Base-by-base conservation (phyloP, 2,888 invertebrate genomes). In the Nomada hirtipes region DNA sequence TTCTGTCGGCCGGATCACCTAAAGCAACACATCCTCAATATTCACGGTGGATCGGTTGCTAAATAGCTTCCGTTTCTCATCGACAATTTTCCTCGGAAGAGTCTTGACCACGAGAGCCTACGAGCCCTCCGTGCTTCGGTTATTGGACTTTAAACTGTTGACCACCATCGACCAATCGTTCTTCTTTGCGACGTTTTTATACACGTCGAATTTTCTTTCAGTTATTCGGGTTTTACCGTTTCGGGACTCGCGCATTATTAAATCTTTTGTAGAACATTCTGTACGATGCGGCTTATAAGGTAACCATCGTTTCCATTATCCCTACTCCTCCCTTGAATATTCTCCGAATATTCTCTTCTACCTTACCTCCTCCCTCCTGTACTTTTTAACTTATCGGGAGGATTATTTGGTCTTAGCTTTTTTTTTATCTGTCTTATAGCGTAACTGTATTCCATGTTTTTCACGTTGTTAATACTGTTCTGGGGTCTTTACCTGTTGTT, bases 1-100 rank as follows among this genome's bases (percentile, higher is more conserved):
- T 94, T 94, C 90, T 94, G 94, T 84, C 92, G 94, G 52, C 94
- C 94, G 75, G 93, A 94, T 87, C 94, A 94, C 78, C 93, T 94
- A 72, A 94, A 94, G 89, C 94, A 94, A 88, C 94, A 94, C 87
- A 94, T 94, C 72, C 92, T 94, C 85, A 93, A 94, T 90, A 94
- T 93, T 86, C 94, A 94, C 87, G 93, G 93, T 77, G 91, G 90
- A 53, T 82, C 91, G 60, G 85, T 92, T 81, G 86, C 87, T 83
- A 93, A 93, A 91, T 93, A 91, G 76, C 81, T 78, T 36, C 29
- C 60, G 44, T 36, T 60, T 60, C 44, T 29, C n/a, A 42, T 11
- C 15, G 11, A 42, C 29, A 20, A 23, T 68, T 36, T 42, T 36
- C 4, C 29, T 61, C 23, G n/a, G 65, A n/a, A 23, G 42, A 42